Percentiles rank a stretch among this genome's conserved stretches.
Conservation (phyloP, 35 echinoderm and acorn worm genomes). For the Ophiothrix spiculata region DNA sequence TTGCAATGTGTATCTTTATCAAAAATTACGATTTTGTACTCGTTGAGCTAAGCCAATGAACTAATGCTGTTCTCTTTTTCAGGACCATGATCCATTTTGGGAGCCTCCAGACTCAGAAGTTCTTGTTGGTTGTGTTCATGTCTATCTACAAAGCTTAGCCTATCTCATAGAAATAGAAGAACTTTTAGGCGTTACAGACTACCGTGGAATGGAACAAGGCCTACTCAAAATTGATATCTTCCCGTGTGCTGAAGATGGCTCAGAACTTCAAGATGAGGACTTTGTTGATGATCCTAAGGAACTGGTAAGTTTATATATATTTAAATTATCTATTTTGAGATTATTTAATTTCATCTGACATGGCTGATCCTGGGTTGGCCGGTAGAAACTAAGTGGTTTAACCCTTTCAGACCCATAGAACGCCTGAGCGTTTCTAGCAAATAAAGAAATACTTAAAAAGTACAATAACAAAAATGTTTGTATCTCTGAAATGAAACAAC, state of each 20-base stretch:
- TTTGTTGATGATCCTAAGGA: constrained; percentile 95
- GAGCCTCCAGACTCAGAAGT: constrained; percentile 92
- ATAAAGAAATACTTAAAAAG: no score
- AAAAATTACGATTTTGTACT: not conserved
- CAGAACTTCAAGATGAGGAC: constrained; percentile 72
- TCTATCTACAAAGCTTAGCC: constrained; percentile 82
- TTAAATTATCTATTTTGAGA: no score
- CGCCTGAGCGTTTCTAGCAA: no score
- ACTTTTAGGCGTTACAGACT: constrained; percentile 73
- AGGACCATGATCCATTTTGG: constrained; percentile 99
- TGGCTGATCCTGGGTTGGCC: no score
- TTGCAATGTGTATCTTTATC: no score
- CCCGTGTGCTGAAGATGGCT: constrained; percentile 61
- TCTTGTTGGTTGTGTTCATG: constrained; percentile 75
- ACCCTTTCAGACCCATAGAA: no score
- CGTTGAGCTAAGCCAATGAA: not conserved
- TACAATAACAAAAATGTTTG: no score
- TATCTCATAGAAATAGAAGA: constrained; percentile 97
- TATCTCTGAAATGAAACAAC: no score
- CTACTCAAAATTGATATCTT: constrained; percentile 77
- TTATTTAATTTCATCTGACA: no score
- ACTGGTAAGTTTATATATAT: no score
- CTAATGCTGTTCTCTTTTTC: not conserved
- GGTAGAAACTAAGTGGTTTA: no score
- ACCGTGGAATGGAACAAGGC: constrained; percentile 68